Conservation (phyloP, 2,113 vertebrate genomes). For the Baryphthengus martii region DNA sequence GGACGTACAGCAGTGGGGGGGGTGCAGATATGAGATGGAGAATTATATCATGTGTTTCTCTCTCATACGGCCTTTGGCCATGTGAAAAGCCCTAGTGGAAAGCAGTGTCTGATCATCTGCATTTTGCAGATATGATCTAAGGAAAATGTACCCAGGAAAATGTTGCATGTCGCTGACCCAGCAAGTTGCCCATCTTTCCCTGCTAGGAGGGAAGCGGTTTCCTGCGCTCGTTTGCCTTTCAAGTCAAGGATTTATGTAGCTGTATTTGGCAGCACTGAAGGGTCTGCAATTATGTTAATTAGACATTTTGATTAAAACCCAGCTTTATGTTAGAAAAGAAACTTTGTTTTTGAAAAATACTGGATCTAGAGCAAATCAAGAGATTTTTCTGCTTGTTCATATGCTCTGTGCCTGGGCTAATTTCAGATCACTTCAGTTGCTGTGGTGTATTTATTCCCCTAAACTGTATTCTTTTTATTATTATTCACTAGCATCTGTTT, state of each 20-base stretch:
- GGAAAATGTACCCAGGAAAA: neutral
- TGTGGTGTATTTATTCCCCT: neutral
- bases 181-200: neutral
- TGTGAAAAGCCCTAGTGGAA: neutral
- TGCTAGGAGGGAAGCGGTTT: neutral
- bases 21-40: neutral
- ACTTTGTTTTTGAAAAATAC: conserved; percentile 29
- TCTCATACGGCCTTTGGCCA: neutral
- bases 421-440: neutral
- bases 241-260: neutral
- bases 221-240: neutral
- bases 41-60: neutral
- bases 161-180: neutral
- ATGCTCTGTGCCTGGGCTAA: neutral
- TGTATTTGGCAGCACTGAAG: neutral
- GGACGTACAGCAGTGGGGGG: neutral
- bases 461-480: conserved; percentile 17
- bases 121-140: neutral
- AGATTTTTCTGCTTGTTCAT: conserved; percentile 7
- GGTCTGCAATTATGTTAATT: conserved; percentile 32
- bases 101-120: neutral
- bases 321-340: conserved; percentile 39
- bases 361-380: neutral
- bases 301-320: neutral
- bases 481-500: conserved; percentile 47